Base-by-base conservation (phyloP, 2,888 invertebrate genomes). In the Steinernema hermaphroditum region DNA sequence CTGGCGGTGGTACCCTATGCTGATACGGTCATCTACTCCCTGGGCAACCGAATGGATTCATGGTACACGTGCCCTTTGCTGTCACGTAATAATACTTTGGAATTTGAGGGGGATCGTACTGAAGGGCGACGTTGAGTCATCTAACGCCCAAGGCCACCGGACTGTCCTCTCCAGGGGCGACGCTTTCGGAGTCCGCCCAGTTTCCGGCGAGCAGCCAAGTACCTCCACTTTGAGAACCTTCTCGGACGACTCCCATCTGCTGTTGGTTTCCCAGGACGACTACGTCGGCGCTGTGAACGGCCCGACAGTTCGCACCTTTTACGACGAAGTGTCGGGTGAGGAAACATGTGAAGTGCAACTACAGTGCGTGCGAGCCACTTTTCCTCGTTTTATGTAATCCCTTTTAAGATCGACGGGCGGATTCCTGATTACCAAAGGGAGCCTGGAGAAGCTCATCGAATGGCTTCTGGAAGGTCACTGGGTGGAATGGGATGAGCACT, bases 231-330 rank as follows among this genome's bases (percentile, higher is more conserved):
- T 98, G 96, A 91, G 93, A 80, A 97, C 98, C 46, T 87, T 93
- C 87, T 93, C 93, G 87, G 96, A 96, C 89, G 96, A 98, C 89
- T 99, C 98, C 87, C 96, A 97, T 88, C 99, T 98, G 90, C 96
- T 98, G 43, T 96, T 96, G 88, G 94, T 98, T 71, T 96, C 96
- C 14, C 97, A 98, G 89, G 92, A 92, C 71, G 96, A 97, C 88
- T 98, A 96, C 88, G 94, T 88, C 88, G 91, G 77, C 93, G 93
- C 76, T 86, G 89, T 80, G 87, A 88, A 74, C 87, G 88, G 83
- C 87, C 88, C 70, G 78, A 79, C 96, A 87, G 96, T 93, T 37
- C 91, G 92, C 83, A 90, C 93, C 57, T 94, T 94, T 88, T 93
- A 93, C 84, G 89, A 89, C 72, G 88, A 88, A 76, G 46, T 79